Evolutionary conservation across 2,797 vertebrate genomes (phyloP), one percentile per base, ranked within the genome.

Genomic region (Macropodus opercularis): DNA sequence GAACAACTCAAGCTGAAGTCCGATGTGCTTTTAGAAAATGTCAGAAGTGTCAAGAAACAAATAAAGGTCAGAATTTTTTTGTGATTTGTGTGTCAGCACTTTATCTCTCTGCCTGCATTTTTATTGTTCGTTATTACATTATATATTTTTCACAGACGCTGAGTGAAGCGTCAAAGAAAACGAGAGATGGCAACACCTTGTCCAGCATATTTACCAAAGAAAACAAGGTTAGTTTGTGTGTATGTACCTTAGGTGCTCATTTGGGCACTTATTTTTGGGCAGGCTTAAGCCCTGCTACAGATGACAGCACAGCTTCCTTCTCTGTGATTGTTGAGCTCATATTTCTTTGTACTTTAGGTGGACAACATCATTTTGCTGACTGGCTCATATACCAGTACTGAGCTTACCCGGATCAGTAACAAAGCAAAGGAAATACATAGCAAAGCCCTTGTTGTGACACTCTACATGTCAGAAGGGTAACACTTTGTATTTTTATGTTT

Each of bases 361-460:
- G 91, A 94, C 88, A 94, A 92, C 35, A 77, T 96, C 63, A 78
- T 97, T 6, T 0, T 87, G 3, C 12, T 96, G 15, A 18, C 19
- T 8, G 2, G 47, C 0, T 0, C 0, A 1, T 63, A 34, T 1
- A 0, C 11, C 0, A 0, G 0, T 0, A 0, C 0, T 0, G 0
- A 4, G 0, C 0, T 79, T 0, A 2, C 6, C 0, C 26, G n/a
- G 10, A 8, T 15, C 4, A 36, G 93, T 2, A 59, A 40, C 4
- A 92, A 92, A 83, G 86, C 50, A 74, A 87, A 65, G 19, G 80
- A 85, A 0, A 39, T 86, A 15, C 90, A 92, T 63, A 34, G 60
- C 23, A 85, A 91, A 46, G 84, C 86, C 21, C 90, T 96, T 11
- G 4, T 85, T 17, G 85, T 95, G 62, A 17, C 85, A 3, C 44